phyloP scores from a whole-genome alignment of 2,888 invertebrate genomes.

The Drosophila trichaetosa region DNA sequence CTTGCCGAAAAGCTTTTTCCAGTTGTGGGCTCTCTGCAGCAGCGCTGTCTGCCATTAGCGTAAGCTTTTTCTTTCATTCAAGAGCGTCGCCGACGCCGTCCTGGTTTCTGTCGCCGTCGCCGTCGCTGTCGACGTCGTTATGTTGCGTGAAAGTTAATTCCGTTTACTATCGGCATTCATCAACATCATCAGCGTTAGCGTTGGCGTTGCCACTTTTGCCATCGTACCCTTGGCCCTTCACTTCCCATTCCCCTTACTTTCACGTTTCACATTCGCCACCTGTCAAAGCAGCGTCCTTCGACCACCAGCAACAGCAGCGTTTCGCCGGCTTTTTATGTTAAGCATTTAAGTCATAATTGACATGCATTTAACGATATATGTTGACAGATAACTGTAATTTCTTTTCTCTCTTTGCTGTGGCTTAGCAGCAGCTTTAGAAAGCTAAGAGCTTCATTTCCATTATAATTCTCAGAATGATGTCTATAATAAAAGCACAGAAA shows the following conservation, averaged over 20 bases:
- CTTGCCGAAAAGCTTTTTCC: slow-evolving; percentile 72
- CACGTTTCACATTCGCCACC: neutral
- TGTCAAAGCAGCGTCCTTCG: slow-evolving; percentile 27
- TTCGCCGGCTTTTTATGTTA: slow-evolving; percentile 74
- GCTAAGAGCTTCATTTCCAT: slow-evolving; percentile 29
- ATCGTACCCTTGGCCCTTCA: slow-evolving; percentile 4
- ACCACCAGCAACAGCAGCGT: slow-evolving; percentile 11
- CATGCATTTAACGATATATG: slow-evolving; percentile 78
- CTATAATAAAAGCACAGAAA: slow-evolving; percentile 17
- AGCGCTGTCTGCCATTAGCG: slow-evolving; percentile 64
- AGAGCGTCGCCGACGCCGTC: slow-evolving; percentile 45
- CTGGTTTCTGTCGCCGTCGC: slow-evolving; percentile 14
- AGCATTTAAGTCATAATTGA: slow-evolving; percentile 79
- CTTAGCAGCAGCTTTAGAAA: slow-evolving; percentile 23
- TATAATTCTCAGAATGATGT: slow-evolving; percentile 34
- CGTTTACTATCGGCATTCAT: slow-evolving; percentile 80
- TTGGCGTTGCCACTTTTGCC: slow-evolving; percentile 64
- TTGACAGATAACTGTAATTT: slow-evolving; percentile 73
- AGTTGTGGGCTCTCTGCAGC: slow-evolving; percentile 67
- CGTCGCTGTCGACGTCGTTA: slow-evolving; percentile 50
- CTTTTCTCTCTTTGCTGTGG: slow-evolving; percentile 18
- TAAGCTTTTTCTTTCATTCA: slow-evolving; percentile 79
- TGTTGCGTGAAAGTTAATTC: slow-evolving; percentile 79
- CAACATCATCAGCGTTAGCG: slow-evolving; percentile 71
- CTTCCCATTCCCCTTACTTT: neutral